A percentile compares a stretch with the other conserved stretches of the same genome.
Evolutionary conservation across 1,140 invertebrate species (phyloP).

Genomic region (Cyclina sinensis): DNA sequence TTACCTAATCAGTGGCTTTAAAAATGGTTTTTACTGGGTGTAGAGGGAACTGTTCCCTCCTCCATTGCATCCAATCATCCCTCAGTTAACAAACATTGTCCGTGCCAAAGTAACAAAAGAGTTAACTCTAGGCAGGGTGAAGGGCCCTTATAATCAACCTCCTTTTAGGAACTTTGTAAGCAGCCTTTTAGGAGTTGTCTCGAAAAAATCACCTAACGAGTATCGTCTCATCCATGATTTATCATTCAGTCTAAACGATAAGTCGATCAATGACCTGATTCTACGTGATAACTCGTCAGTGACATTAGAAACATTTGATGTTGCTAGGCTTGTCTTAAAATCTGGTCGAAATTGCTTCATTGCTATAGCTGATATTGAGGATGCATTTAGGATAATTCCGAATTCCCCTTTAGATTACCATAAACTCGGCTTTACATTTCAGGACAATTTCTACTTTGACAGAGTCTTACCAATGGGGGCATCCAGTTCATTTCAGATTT

Average conservation of each 20-base stretch:
- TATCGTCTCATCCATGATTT: slow-evolving; percentile 38
- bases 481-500: not conserved
- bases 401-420: slow-evolving; percentile 10
- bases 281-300: slow-evolving; percentile 12
- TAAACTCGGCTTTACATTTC: slow-evolving; percentile 5
- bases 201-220: not conserved
- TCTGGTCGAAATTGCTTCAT: not conserved
- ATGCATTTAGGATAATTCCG: slow-evolving; percentile 37
- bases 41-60: not conserved
- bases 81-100: not conserved
- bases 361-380: slow-evolving; percentile 53
- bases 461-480: slow-evolving; percentile 22
- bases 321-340: not conserved
- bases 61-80: not conserved
- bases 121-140: not conserved
- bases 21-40: slow-evolving; percentile 29
- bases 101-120: not conserved
- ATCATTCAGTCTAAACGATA: not conserved
- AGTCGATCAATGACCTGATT: slow-evolving; percentile 19
- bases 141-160: not conserved
- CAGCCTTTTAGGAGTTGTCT: slow-evolving; percentile 5
- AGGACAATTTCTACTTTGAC: slow-evolving; percentile 38
- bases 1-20: slow-evolving; percentile 38
- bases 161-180: not conserved
- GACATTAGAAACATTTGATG: slow-evolving; percentile 4